phyloP scores from a whole-genome alignment of 2,113 vertebrate species.

The Calidris pugnax region DNA sequence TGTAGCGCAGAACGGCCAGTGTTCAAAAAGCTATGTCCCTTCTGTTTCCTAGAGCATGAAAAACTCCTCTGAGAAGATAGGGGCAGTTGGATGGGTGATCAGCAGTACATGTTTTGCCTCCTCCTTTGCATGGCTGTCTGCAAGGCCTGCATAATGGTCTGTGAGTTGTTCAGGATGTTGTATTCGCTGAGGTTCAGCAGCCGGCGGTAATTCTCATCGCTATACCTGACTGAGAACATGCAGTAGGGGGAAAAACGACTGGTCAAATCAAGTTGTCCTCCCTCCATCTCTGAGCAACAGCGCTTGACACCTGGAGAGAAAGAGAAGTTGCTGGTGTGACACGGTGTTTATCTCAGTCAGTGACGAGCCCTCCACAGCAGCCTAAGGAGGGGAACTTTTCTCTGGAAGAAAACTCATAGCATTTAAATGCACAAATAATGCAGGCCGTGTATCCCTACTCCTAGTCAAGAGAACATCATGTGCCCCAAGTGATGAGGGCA shows the following conservation, averaged over 20 bases:
- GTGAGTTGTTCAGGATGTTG: slow-evolving; percentile 77
- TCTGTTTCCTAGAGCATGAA: background rate
- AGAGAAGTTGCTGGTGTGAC: background rate
- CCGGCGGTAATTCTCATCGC: slow-evolving; percentile 64
- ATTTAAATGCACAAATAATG: background rate
- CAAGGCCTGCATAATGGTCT: slow-evolving; percentile 72
- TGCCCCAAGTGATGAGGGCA: background rate
- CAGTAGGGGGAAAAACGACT: slow-evolving; percentile 69
- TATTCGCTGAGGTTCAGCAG: slow-evolving; percentile 77
- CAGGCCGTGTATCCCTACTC: fast-evolving
- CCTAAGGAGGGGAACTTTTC: background rate
- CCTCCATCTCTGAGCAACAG: slow-evolving; percentile 72
- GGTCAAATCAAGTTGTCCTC: slow-evolving; percentile 71
- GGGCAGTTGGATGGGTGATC: background rate
- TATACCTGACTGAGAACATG: slow-evolving; percentile 75
- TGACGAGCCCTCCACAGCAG: background rate
- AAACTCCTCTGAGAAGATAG: background rate
- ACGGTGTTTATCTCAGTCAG: background rate
- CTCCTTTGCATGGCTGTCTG: slow-evolving; percentile 67
- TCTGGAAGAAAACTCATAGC: background rate
- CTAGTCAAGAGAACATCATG: background rate
- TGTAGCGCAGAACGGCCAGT: background rate
- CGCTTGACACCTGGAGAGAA: slow-evolving; percentile 71
- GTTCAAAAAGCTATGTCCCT: background rate
- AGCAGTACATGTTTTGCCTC: slow-evolving; percentile 43